phyloP scores from a whole-genome alignment of 2,113 vertebrate genomes.

The Gymnogyps californianus region DNA sequence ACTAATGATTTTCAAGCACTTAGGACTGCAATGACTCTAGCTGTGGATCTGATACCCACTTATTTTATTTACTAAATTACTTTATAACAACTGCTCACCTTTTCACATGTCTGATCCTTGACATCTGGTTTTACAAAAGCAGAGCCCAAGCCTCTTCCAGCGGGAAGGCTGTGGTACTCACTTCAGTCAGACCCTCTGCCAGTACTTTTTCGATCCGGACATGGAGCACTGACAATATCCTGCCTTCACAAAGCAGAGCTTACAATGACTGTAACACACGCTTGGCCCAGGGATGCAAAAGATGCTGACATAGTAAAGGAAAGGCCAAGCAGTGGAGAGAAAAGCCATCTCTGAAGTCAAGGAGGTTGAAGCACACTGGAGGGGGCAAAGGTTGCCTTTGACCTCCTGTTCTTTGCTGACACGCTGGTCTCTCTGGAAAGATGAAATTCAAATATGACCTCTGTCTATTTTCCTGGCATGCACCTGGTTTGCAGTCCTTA shows the following conservation, averaged over 20 bases:
- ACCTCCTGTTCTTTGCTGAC: background rate
- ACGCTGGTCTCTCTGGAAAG: rapidly evolving
- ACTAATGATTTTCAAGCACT: constrained; percentile 8
- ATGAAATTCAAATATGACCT: background rate
- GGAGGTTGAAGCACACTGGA: background rate
- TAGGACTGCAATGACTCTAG: background rate
- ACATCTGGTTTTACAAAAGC: background rate
- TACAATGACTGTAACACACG: background rate
- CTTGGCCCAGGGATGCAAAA: background rate
- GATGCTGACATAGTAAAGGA: background rate
- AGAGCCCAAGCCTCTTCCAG: background rate
- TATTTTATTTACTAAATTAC: constrained; percentile 21
- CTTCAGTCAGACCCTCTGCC: background rate
- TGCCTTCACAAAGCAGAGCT: background rate
- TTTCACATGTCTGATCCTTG: background rate
- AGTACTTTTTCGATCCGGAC: background rate
- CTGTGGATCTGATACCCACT: background rate
- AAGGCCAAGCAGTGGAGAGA: background rate
- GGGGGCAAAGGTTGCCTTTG: background rate
- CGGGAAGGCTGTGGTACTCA: background rate
- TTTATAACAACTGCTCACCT: background rate
- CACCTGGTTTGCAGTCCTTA: background rate
- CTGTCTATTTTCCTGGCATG: background rate
- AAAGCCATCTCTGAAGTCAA: constrained; percentile 3
- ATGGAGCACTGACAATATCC: background rate